These are phyloP conservation scores for Lucilia sericata DNA, from an alignment of 1,140 invertebrate species.

Conservation along the genomic window DNA sequence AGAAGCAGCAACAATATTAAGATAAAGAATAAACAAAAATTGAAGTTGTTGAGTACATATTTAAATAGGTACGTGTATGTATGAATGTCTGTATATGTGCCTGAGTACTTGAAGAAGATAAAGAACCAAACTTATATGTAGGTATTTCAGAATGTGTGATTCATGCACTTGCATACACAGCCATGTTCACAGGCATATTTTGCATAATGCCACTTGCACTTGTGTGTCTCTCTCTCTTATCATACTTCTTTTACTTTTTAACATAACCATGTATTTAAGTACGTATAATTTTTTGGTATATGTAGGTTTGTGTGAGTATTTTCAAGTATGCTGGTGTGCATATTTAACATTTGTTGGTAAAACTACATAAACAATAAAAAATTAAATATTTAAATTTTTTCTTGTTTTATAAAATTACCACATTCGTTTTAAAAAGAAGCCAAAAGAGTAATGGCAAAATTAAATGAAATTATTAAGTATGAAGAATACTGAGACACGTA, in stretches of 20 bases:
- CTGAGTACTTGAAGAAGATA: background rate
- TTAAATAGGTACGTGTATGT: background rate
- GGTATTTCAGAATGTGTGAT: no score
- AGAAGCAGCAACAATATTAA: background rate
- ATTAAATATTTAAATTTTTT: slow-evolving; percentile 11
- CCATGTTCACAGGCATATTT: background rate
- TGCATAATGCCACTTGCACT: slow-evolving; percentile 4
- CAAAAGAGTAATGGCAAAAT: no score
- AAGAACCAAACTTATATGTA: background rate
- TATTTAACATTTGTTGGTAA: slow-evolving; percentile 1
- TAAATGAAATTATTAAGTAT: no score
- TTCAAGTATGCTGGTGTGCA: background rate
- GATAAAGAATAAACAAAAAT: slow-evolving; percentile 17
- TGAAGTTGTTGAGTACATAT: background rate
- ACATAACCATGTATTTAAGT: background rate
- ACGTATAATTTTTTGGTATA: background rate
- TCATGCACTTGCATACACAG: background rate
- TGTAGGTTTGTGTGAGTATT: background rate
- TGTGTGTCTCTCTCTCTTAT: background rate
- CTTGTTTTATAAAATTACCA: background rate
- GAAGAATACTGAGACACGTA: no score
- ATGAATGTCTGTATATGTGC: background rate
- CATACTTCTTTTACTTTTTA: background rate
- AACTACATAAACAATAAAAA: slow-evolving; percentile 12
- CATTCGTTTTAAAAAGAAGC: background rate